Base-by-base conservation (phyloP, 2,888 invertebrate species). In the Sabatieria punctata region DNA sequence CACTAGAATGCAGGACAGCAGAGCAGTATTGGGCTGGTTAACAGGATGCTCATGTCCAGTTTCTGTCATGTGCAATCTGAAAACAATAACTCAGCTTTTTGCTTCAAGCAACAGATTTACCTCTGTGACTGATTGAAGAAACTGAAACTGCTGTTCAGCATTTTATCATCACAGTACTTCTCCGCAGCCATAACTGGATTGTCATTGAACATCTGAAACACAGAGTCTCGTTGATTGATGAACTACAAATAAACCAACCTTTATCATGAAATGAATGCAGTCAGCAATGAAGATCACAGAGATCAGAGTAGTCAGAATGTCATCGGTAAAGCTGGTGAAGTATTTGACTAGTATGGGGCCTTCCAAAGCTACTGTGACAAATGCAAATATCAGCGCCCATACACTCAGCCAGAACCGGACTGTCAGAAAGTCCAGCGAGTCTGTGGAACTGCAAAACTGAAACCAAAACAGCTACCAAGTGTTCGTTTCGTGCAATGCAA, bases 1-100 rank as follows among this genome's bases (percentile, higher is more conserved):
- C 11, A 86, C 84, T 33, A 91, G 75, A 54, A 88, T 81, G 2
- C 82, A 80, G 64, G 88, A 86, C 71, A 91, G 80, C 23, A 93
- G 74, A 2, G 91, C 91, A 0, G 89, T 91, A 68, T 93, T 93
- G 0, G 93, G 91, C 15, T 38, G 33, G 8, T 8, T 6, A 37
- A 18, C n/a, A n/a, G n/a, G n/a, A n/a, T n/a, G n/a, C n/a, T n/a
- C n/a, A n/a, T n/a, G n/a, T n/a, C n/a, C n/a, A n/a, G n/a, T n/a
- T n/a, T n/a, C n/a, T n/a, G n/a, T n/a, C n/a, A n/a, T n/a, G n/a
- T n/a, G n/a, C n/a, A n/a, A n/a, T n/a, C n/a, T n/a, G n/a, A n/a
- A n/a, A n/a, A n/a, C n/a, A n/a, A n/a, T n/a, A n/a, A n/a, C n/a
- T n/a, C n/a, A n/a, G n/a, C n/a, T n/a, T n/a, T n/a, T n/a, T n/a